Base-by-base conservation (phyloP, 1,140 invertebrate genomes). In the Bicyclus anynana region DNA sequence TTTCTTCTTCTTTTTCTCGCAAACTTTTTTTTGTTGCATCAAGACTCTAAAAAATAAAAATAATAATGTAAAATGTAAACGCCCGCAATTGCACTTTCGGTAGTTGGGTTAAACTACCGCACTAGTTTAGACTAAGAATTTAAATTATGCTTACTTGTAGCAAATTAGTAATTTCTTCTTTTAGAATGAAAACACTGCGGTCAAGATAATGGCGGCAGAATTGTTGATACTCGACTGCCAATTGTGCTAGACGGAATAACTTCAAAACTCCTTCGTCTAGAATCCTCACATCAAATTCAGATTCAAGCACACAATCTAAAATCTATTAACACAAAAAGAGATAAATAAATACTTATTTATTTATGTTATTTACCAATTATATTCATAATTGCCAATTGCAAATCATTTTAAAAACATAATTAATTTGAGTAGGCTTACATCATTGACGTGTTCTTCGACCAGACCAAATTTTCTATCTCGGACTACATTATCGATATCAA, bases 151-250 rank as follows among this genome's bases (percentile, higher is more conserved):
- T 2, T 76, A 90, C 92, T 74, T 92, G 90, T 9, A 90, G 84
- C 59, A 91, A 77, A 12, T 81, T 80, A 46, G 80, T 87, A 4
- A 93, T 68, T 73, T 93, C 92, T 63, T 93, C 91, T 62, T 92
- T 91, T 6, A 93, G 70, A 23, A 92, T 89, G 59, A 91, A 86
- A 23, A 93, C 90, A 67, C 91, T 93, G 46, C 91, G 90, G 72
- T 94, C 93, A 27, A 94, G 88, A 69, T 94, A 93, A 61, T 92
- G 92, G 62, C 93, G 91, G 62, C 93, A 94, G 75, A 93, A 93
- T 40, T 93, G 88, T 62, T 94, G 90, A 83, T 93, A 94, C 65
- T 94, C 92, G 2, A 94, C 90, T 1, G 93, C 89, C n/a, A 94
- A 74, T 65, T 94, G 93, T 38, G 92, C 91, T 13, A 94, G 73